Percentiles rank a stretch among this genome's conserved stretches.
phyloP scores from a whole-genome alignment of 1,140 invertebrate genomes.

The Aphis gossypii region DNA sequence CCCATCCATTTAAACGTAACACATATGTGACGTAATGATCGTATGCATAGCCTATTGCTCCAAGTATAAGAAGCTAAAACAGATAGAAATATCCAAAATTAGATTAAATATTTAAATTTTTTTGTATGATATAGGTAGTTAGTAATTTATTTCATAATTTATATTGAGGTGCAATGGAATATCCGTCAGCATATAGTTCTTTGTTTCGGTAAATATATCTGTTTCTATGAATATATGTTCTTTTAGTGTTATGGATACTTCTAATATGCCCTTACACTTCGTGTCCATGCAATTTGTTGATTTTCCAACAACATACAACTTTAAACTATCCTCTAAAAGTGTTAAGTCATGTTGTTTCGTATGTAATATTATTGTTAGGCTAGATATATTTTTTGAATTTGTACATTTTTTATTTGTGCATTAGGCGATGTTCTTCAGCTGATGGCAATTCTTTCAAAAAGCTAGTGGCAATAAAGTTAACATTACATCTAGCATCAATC shows the following conservation, averaged over 20 bases:
- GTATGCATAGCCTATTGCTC: background rate
- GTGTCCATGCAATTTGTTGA: background rate
- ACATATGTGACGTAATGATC: background rate
- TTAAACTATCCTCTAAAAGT: background rate
- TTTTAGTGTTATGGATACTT: background rate
- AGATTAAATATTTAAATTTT: background rate
- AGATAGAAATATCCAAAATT: background rate
- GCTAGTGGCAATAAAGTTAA: background rate
- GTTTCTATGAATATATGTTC: conserved; percentile 1
- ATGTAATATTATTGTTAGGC: background rate
- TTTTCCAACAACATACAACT: background rate
- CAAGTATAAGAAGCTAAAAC: background rate
- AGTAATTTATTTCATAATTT: background rate
- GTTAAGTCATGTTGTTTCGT: background rate
- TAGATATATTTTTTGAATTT: background rate
- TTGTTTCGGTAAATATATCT: background rate
- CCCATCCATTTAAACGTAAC: background rate
- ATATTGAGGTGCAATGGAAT: background rate
- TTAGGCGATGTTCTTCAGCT: too few relatives aligned
- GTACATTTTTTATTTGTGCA: background rate
- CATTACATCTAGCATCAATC: background rate
- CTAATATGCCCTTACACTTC: background rate
- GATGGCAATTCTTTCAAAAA: background rate
- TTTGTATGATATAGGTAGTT: too few relatives aligned
- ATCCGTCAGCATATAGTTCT: background rate